Conservation (phyloP, 2,113 vertebrate genomes). For the Poecilia latipinna region DNA sequence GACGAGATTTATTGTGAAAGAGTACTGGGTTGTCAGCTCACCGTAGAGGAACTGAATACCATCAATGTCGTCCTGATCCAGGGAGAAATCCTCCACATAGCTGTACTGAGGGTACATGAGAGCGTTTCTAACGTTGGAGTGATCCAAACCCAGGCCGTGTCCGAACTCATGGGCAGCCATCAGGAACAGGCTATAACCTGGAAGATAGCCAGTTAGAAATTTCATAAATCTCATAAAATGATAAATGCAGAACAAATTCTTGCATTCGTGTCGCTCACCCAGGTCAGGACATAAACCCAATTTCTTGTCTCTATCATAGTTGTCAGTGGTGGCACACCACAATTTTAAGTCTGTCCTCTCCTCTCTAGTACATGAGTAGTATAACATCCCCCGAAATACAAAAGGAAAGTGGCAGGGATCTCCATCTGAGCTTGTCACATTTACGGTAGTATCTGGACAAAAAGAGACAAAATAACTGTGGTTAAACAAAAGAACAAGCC, state of each 20-base stretch:
- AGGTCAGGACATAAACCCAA: constrained; percentile 93
- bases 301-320: constrained; percentile 87
- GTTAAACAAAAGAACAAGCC: constrained; percentile 37
- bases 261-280: constrained; percentile 75
- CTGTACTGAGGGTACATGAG: too few relatives aligned
- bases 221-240: not conserved
- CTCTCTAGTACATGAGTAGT: constrained; percentile 86
- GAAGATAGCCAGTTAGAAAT: not conserved
- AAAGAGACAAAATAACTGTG: constrained; percentile 36
- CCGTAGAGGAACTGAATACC: too few relatives aligned
- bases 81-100: too few relatives aligned
- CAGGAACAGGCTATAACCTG: constrained; percentile 97
- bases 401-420: constrained; percentile 93
- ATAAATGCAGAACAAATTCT: not conserved
- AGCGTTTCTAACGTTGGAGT: constrained; percentile 88
- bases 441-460: constrained; percentile 82
- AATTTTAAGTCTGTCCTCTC: constrained; percentile 88
- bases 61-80: too few relatives aligned
- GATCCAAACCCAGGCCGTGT: constrained; percentile 92
- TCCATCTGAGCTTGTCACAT: constrained; percentile 90
- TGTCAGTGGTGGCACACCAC: constrained; percentile 92
- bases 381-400: constrained; percentile 84
- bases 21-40: too few relatives aligned
- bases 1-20: too few relatives aligned
- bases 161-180: constrained; percentile 98